Percentiles rank a stretch among this genome's conserved stretches.
Evolutionary conservation across 2,113 vertebrate species (phyloP).

Genomic region (Pseudorectes ferrugineus): DNA sequence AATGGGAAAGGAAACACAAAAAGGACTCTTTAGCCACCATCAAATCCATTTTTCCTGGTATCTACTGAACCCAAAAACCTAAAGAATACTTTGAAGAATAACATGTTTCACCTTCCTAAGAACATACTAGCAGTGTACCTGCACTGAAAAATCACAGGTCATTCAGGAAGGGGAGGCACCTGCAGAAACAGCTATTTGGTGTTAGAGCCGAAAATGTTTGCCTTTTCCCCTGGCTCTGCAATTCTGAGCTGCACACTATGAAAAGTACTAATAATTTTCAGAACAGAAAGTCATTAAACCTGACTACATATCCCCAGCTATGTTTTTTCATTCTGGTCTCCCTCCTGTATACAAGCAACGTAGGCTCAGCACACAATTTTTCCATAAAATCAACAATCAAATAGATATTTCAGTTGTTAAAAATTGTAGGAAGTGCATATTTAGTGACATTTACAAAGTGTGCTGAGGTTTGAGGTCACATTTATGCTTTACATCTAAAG

Average conservation of each 20-base stretch:
- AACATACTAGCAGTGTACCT: too few species aligned
- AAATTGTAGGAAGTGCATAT: not conserved
- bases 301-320: not conserved
- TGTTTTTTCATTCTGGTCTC: not conserved
- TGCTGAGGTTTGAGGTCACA: not conserved
- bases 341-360: fast-evolving
- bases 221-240: not conserved
- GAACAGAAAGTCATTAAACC: not conserved
- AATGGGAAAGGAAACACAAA: not conserved
- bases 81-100: not conserved
- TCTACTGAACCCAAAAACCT: not conserved
- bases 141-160: not conserved
- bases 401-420: not conserved
- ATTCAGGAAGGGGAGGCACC: not conserved
- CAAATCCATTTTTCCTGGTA: not conserved
- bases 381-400: not conserved
- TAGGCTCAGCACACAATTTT: not conserved
- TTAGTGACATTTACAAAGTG: not conserved
- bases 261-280: not conserved
- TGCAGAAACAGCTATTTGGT: not conserved
- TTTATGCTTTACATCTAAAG: not conserved
- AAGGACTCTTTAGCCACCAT: not conserved
- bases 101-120: not conserved
- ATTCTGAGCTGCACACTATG: not conserved
- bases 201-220: not conserved